These are phyloP conservation scores for Alentia gelatinosa DNA, from an alignment of 2,888 invertebrate species.

Conservation along the genomic window DNA sequence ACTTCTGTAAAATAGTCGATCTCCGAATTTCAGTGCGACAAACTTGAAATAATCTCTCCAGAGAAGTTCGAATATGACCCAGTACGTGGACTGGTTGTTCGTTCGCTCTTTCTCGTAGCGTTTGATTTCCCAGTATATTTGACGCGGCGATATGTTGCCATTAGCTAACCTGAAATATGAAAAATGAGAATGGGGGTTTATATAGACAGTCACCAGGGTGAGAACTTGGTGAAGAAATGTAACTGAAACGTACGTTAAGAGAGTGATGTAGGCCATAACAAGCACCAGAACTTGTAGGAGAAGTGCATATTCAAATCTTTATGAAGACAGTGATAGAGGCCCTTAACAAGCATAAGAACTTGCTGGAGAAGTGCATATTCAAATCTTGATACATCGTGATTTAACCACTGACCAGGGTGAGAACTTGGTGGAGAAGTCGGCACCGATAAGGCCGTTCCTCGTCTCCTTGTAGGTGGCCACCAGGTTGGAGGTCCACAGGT, in stretches of 20 bases:
- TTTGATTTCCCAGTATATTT: slow-evolving; percentile 74
- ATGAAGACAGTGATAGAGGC: no score
- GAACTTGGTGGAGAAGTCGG: slow-evolving; percentile 78
- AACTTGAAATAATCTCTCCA: slow-evolving; percentile 77
- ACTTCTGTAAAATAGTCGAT: slow-evolving; percentile 68
- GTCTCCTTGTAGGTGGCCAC: slow-evolving; percentile 75
- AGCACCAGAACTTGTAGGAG: no score
- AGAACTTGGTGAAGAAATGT: slow-evolving; percentile 78
- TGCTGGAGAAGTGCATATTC: no score
- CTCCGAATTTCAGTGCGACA: slow-evolving; percentile 75
- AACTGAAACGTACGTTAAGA: no score
- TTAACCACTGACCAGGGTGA: slow-evolving; percentile 70
- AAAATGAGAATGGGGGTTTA: no score
- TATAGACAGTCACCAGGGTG: slow-evolving; percentile 71
- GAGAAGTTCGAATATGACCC: slow-evolving; percentile 76
- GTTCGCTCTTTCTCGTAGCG: slow-evolving; percentile 71
- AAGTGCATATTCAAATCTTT: no score
- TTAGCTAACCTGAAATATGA: slow-evolving; percentile 71
- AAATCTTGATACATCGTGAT: neutral
- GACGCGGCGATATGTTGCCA: slow-evolving; percentile 74
- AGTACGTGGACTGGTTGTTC: slow-evolving; percentile 76
- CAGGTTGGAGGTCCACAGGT: slow-evolving; percentile 74
- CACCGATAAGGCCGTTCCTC: slow-evolving; percentile 75
- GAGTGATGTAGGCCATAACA: no score
- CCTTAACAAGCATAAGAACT: no score